Percentiles rank a stretch among this genome's conserved stretches.
phyloP scores from a whole-genome alignment of 2,888 invertebrate species.

The Leptarthrus brevirostris region DNA sequence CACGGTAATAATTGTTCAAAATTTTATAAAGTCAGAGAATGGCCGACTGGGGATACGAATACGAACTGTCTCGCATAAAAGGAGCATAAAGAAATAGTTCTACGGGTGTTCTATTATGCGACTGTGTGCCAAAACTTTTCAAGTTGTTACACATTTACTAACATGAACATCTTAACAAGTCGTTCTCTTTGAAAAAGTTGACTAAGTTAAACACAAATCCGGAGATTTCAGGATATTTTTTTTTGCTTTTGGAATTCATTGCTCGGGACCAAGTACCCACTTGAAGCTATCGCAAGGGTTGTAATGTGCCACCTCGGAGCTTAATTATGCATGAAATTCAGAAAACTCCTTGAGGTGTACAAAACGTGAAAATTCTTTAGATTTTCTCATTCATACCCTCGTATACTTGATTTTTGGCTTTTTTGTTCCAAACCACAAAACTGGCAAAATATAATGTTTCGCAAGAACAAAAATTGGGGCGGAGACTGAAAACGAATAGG shows the following conservation, averaged over 20 bases:
- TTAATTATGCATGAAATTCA: constrained; percentile 48
- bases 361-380: constrained; percentile 45
- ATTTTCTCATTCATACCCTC: constrained; percentile 8
- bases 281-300: constrained; percentile 37
- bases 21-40: constrained; percentile 39
- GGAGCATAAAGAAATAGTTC: constrained; percentile 6
- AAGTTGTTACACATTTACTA: constrained; percentile 19
- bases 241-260: constrained; percentile 26
- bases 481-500: neutral
- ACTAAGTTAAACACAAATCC: constrained; percentile 53
- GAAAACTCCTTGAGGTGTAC: constrained; percentile 35
- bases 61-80: constrained; percentile 11
- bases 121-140: neutral
- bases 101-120: neutral
- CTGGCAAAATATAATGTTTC: constrained; percentile 36
- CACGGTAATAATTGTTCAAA: constrained; percentile 24
- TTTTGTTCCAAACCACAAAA: constrained; percentile 46
- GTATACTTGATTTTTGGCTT: constrained; percentile 23
- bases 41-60: constrained; percentile 32
- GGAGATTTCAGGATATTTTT: constrained; percentile 49
- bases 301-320: constrained; percentile 38
- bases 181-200: constrained; percentile 41
- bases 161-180: constrained; percentile 41
- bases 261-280: constrained; percentile 18
- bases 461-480: constrained; percentile 4